Evolutionary conservation across 2,113 vertebrate species (phyloP).

Genomic region (Hypanus sabinus): DNA sequence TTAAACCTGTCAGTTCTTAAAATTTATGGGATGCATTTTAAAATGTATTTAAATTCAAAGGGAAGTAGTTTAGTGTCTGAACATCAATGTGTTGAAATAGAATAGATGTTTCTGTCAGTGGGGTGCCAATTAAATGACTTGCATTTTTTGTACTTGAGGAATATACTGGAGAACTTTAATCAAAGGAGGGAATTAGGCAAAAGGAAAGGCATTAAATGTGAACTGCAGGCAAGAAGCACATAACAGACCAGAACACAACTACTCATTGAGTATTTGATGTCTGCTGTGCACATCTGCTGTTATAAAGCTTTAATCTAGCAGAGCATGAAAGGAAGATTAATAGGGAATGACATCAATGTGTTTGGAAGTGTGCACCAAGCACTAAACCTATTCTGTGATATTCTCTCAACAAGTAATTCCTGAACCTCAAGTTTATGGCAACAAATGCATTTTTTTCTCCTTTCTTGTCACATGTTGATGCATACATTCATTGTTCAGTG

Average conservation of each 20-base stretch:
- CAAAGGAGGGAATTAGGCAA: slow-evolving; percentile 2
- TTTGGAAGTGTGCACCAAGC: background rate
- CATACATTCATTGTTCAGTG: background rate
- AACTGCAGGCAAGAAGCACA: background rate
- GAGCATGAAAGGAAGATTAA: slow-evolving; percentile 19
- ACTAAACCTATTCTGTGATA: background rate
- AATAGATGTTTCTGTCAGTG: too few species aligned
- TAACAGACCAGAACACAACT: background rate
- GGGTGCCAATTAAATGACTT: background rate
- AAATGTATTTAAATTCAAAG: background rate
- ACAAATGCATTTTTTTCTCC: background rate
- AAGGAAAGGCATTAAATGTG: slow-evolving; percentile 6
- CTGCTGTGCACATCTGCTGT: slow-evolving; percentile 4
- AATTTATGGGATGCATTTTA: background rate
- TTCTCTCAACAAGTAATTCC: background rate
- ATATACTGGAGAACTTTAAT: background rate
- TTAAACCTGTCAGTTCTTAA: background rate
- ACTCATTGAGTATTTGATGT: slow-evolving; percentile 10
- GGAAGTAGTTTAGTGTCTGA: background rate
- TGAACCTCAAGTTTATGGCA: background rate
- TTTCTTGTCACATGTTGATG: background rate
- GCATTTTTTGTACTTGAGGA: background rate
- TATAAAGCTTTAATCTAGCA: background rate
- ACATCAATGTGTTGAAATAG: background rate
- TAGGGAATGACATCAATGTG: background rate